Evolutionary conservation across 2,888 invertebrate species (phyloP), one percentile per base, ranked within the genome.

Genomic region (Acanthosoma haemorrhoidale): DNA sequence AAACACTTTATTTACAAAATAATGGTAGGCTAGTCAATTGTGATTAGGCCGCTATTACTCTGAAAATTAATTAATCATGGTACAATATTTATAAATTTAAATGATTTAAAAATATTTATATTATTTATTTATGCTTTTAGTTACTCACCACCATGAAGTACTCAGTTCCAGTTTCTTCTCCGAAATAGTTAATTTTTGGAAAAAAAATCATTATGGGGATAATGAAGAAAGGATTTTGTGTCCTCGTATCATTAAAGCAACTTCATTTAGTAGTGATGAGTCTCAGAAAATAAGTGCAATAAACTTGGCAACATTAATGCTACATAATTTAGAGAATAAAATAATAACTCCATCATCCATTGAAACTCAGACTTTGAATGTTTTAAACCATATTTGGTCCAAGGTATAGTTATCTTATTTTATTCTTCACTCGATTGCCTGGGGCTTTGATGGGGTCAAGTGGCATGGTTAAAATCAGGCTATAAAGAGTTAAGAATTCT

Each of bases 181-280:
- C 4, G 21, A 51, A 51, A 51, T 51, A 3, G 4, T 51, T 6
- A 11, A 51, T 51, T 51, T 51, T n/a, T 51, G 51, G 51, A 51
- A 51, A 25, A n/a, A 25, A 51, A 51, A 51, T 51, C 51, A 51
- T 13, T 51, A 25, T 51, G 51, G 51, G 2, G 25, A 25, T n/a
- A 51, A 51, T 51, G 51, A 51, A 51, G 51, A 51, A 51, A 51
- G 51, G 25, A 51, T 51, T n/a, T 51, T 51, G n/a, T 51, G 51
- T 4, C 25, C 51, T 25, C 51, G 51, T 2, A 51, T 16, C 2
- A 51, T 51, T 1, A 51, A 25, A 51, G 25, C 21, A 51, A 13
- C n/a, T 8, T 51, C 25, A 2, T 2, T 25, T 4, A 51, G 25
- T 25, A 4, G 13, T 51, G 6, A 21, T 6, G 51, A 25, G 6